Evolutionary conservation across 2,797 vertebrate species (phyloP).

Genomic region (Poeciliopsis turneri): DNA sequence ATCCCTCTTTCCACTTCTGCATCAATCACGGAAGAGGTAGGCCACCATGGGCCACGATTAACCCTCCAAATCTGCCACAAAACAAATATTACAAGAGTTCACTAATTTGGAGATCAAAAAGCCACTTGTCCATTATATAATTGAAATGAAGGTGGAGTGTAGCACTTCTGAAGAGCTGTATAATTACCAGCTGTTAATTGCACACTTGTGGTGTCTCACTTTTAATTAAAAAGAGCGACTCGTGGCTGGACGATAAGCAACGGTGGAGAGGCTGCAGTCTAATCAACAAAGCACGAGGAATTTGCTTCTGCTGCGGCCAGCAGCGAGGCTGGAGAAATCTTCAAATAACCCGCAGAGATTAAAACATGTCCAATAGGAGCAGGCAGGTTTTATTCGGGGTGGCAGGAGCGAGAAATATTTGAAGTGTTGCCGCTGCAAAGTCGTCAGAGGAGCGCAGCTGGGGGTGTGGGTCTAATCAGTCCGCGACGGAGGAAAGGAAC

Average conservation of each 20-base stretch:
- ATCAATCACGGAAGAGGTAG: conserved; percentile 90
- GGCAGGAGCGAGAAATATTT: conserved; percentile 89
- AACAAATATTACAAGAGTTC: conserved; percentile 99
- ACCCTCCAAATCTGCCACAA: conserved; percentile 96
- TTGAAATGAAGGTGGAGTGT: conserved; percentile 98
- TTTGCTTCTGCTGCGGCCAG: conserved; percentile 93
- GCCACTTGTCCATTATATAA: conserved; percentile 99
- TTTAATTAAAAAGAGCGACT: conserved; percentile 99
- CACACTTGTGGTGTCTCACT: conserved; percentile 98
- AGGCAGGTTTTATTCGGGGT: conserved; percentile 98
- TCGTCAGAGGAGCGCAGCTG: conserved; percentile 88
- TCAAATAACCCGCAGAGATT: conserved; percentile 99
- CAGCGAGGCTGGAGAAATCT: conserved; percentile 93
- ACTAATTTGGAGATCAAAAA: conserved; percentile 99
- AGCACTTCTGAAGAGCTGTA: conserved; percentile 95
- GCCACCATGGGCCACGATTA: conserved; percentile 96
- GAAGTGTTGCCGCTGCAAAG: conserved; percentile 91
- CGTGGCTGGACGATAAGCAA: conserved; percentile 97
- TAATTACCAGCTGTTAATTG: conserved; percentile 99
- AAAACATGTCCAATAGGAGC: conserved; percentile 98
- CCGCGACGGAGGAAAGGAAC: conserved; percentile 68
- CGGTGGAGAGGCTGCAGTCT: conserved; percentile 89
- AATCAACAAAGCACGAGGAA: conserved; percentile 99
- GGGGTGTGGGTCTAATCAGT: conserved; percentile 92
- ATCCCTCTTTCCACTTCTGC: conserved; percentile 83